phyloP scores from a whole-genome alignment of 2,113 vertebrate species.

The Anser cygnoides region DNA sequence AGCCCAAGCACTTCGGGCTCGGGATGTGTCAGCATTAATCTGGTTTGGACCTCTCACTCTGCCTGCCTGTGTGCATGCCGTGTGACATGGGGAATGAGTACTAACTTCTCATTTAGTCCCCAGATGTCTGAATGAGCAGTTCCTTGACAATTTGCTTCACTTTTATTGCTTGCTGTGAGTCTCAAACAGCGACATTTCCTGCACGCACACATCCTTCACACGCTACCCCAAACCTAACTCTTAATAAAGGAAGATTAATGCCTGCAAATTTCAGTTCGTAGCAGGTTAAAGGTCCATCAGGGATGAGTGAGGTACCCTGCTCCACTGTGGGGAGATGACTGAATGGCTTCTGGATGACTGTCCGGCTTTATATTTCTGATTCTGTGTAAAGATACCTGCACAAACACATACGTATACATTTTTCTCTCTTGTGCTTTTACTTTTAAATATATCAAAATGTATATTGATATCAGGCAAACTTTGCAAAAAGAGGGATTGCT shows the following conservation, averaged over 20 bases:
- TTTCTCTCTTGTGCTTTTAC: neutral
- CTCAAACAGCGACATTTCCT: neutral
- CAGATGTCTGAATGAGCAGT: neutral
- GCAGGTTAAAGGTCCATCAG: neutral
- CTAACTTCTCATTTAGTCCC: neutral
- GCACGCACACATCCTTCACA: neutral
- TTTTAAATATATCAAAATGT: neutral
- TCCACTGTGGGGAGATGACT: neutral
- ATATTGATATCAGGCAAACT: neutral
- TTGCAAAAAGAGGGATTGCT: neutral
- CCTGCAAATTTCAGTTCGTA: neutral
- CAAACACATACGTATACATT: neutral
- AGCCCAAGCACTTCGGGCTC: neutral
- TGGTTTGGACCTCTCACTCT: neutral
- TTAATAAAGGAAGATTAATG: neutral
- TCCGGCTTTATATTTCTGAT: neutral
- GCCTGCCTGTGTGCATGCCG: neutral
- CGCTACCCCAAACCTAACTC: neutral
- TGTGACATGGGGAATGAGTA: neutral
- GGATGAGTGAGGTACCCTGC: neutral
- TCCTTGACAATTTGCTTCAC: neutral
- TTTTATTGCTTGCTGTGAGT: neutral
- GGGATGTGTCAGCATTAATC: neutral
- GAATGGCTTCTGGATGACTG: neutral
- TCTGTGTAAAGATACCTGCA: neutral